These are phyloP conservation scores for Mesaphorura yosii DNA, from an alignment of 1,140 invertebrate genomes.

Conservation along the genomic window DNA sequence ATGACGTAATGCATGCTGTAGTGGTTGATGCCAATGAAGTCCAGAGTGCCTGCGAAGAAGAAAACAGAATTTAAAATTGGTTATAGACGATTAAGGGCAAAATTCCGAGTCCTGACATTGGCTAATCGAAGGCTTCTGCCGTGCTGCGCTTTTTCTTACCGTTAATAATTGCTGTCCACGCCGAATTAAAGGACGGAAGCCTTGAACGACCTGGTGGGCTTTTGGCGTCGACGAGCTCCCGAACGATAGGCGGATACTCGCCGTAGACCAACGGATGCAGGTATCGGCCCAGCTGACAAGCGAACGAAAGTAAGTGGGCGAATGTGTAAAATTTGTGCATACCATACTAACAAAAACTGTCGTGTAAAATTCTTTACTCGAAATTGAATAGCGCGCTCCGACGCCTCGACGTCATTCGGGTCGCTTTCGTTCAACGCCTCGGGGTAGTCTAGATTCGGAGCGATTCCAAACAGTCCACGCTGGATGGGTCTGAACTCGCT, in stretches of 20 bases:
- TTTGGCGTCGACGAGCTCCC: slow-evolving; percentile 42
- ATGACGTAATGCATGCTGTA: background rate
- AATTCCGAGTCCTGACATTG: too few species aligned
- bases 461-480: slow-evolving; percentile 45
- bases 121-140: too few species aligned
- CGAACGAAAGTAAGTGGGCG: slow-evolving; percentile 19
- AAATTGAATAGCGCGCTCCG: slow-evolving; percentile 41
- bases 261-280: slow-evolving; percentile 19
- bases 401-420: slow-evolving; percentile 42
- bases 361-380: slow-evolving; percentile 25
- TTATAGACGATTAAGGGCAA: background rate
- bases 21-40: slow-evolving; percentile 11
- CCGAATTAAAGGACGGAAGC: slow-evolving; percentile 38
- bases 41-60: slow-evolving; percentile 32
- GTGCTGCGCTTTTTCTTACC: too few species aligned
- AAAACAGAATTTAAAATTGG: background rate
- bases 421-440: slow-evolving; percentile 43
- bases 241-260: slow-evolving; percentile 47
- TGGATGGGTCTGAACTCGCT: slow-evolving; percentile 25
- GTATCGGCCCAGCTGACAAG: slow-evolving; percentile 24
- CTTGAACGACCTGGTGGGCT: slow-evolving; percentile 42
- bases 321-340: slow-evolving; percentile 11
- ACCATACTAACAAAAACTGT: background rate
- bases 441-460: slow-evolving; percentile 48
- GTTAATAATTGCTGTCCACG: slow-evolving; percentile 34